Evolutionary conservation across 2,888 invertebrate species (phyloP).

Genomic region (Scaptomyza reducta): DNA sequence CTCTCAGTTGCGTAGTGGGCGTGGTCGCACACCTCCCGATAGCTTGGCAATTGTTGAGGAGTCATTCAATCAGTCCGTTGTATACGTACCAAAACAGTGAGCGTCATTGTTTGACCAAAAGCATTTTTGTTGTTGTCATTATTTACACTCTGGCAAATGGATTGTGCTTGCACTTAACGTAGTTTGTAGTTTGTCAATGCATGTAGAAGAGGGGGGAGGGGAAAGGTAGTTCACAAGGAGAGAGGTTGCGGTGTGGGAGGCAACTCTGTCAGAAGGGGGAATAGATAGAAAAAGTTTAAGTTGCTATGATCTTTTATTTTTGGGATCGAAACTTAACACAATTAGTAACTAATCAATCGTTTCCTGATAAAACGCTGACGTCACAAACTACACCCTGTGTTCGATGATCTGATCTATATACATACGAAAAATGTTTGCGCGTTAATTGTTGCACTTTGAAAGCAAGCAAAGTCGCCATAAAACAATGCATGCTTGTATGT

Average conservation of each 20-base stretch:
- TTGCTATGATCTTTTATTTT: no score
- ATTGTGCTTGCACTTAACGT: not conserved
- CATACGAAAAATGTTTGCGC: conserved; percentile 28
- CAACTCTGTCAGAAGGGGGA: no score
- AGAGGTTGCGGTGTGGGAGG: no score
- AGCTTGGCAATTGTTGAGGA: conserved; percentile 46
- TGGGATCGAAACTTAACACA: no score
- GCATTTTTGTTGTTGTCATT: conserved; percentile 12
- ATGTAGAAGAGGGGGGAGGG: not conserved
- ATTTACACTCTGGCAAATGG: conserved; percentile 17
- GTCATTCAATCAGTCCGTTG: conserved; percentile 37
- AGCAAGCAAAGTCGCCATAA: not conserved
- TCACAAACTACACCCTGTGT: conserved; percentile 5
- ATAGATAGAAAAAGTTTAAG: no score
- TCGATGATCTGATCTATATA: conserved; percentile 10
- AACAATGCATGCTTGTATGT: conserved; percentile 3
- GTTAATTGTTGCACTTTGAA: conserved; percentile 63
- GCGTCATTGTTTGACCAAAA: conserved; percentile 58
- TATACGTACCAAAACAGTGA: conserved; percentile 38
- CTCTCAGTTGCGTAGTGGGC: conserved; percentile 18
- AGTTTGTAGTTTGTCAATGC: not conserved
- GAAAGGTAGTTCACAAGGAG: no score
- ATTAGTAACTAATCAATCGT: no score
- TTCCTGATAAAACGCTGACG: conserved; percentile 14
- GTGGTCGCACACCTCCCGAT: conserved; percentile 9